Percentiles rank a stretch among this genome's conserved stretches.
phyloP scores from a whole-genome alignment of 1,140 invertebrate species.

The Maniola jurtina region DNA sequence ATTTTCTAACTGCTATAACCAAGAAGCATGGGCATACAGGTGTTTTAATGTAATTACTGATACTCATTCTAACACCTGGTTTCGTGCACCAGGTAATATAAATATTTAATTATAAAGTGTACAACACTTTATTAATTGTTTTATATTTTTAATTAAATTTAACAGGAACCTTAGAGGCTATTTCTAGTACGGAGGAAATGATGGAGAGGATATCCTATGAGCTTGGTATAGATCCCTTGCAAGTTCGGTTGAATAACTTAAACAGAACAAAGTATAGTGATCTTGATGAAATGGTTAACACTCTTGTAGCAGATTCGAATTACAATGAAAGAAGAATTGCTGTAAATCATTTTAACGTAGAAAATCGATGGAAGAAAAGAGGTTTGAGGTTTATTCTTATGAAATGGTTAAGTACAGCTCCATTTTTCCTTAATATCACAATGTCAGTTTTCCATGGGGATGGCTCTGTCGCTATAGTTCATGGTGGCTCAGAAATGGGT shows the following conservation, averaged over 20 bases:
- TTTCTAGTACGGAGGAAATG: conserved; percentile 86
- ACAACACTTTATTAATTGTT: no score
- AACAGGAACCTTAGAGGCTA: conserved; percentile 82
- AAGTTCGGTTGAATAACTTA: conserved; percentile 84
- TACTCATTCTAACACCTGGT: conserved; percentile 26
- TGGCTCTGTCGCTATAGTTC: conserved; percentile 85
- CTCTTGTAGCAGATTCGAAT: conserved; percentile 79
- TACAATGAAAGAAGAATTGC: conserved; percentile 79
- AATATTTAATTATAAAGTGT: no score
- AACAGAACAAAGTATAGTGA: conserved; percentile 53
- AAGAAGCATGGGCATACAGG: conserved; percentile 13
- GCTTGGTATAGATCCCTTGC: conserved; percentile 83
- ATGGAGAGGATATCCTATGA: conserved; percentile 89
- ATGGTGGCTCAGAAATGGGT: conserved; percentile 90
- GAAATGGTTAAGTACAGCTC: conserved; percentile 79
- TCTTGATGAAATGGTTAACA: conserved; percentile 77
- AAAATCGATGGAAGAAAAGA: conserved; percentile 88
- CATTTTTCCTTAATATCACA: conserved; percentile 80
- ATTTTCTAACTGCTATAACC: conserved; percentile 19
- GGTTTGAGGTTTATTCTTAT: conserved; percentile 84
- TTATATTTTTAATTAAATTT: conserved; percentile 67
- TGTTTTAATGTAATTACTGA: conserved; percentile 22
- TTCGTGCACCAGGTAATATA: conserved; percentile 22
- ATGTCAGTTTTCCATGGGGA: conserved; percentile 86
- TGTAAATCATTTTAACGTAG: conserved; percentile 82